phyloP scores from a whole-genome alignment of 2,888 invertebrate species.

The Drosophila phalerata region DNA sequence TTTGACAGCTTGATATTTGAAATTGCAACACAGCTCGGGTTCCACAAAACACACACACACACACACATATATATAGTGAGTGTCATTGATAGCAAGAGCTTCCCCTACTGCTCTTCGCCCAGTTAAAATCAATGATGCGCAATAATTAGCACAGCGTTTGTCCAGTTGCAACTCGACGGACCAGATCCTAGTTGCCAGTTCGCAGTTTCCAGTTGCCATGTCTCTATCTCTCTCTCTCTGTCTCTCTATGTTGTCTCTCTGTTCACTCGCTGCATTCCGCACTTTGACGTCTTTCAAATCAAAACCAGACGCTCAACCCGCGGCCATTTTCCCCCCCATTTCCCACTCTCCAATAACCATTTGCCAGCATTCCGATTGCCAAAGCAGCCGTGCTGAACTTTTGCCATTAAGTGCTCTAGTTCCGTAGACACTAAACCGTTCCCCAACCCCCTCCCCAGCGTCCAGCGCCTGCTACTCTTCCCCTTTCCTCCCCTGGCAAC shows the following conservation, averaged over 20 bases:
- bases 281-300: slow-evolving; percentile 78
- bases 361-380: slow-evolving; percentile 40
- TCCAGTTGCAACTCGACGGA: slow-evolving; percentile 24
- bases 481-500: background rate
- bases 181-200: slow-evolving; percentile 10
- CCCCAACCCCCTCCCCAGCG: background rate
- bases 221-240: slow-evolving; percentile 4
- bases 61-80: slow-evolving; percentile 32
- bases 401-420: slow-evolving; percentile 62
- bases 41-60: slow-evolving; percentile 26
- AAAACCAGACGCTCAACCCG: slow-evolving; percentile 67
- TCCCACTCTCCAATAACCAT: slow-evolving; percentile 10
- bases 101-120: slow-evolving; percentile 3
- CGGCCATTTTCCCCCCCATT: slow-evolving; percentile 4
- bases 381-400: slow-evolving; percentile 49
- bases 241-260: slow-evolving; percentile 6
- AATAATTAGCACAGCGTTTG: slow-evolving; percentile 76
- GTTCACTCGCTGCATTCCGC: slow-evolving; percentile 48
- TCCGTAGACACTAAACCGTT: slow-evolving; percentile 39
- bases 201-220: slow-evolving; percentile 14
- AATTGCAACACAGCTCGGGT: slow-evolving; percentile 59
- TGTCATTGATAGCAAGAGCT: slow-evolving; percentile 68
- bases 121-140: slow-evolving; percentile 73
- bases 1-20: slow-evolving; percentile 50
- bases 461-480: background rate